phyloP scores from a whole-genome alignment of 1,140 invertebrate species.

The Cydia splendana region DNA sequence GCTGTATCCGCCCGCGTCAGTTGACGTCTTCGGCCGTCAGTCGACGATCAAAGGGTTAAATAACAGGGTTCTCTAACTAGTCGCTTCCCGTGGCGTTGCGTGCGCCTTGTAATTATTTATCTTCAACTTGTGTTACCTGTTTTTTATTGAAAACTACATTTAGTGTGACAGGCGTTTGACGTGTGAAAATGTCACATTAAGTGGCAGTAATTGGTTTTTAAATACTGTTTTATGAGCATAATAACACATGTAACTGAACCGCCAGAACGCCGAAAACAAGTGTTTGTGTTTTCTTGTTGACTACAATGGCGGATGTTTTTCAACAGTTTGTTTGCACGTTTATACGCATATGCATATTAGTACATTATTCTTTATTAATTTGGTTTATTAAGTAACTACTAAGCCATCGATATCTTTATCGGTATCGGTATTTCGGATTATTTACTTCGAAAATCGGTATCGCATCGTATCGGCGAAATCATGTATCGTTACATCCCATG shows the following conservation, averaged over 20 bases:
- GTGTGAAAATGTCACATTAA: conserved; percentile 12
- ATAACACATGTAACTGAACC: background rate
- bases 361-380: no score
- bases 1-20: no score
- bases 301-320: background rate
- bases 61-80: background rate
- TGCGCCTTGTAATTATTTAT: background rate
- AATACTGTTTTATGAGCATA: background rate
- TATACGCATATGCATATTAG: no score
- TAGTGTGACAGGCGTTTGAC: conserved; percentile 1
- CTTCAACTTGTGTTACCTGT: background rate
- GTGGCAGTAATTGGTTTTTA: background rate
- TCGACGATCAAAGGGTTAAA: background rate
- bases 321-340: no score
- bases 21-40: background rate
- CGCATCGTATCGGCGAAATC: no score
- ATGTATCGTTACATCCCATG: no score
- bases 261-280: background rate
- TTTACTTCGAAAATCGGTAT: no score
- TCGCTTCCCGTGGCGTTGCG: conserved; percentile 13
- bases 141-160: conserved; percentile 5
- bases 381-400: no score
- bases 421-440: no score
- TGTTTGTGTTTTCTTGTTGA: background rate
- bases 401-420: no score